Evolutionary conservation across 2,797 vertebrate species (phyloP).

Genomic region (Xenentodon cancila): DNA sequence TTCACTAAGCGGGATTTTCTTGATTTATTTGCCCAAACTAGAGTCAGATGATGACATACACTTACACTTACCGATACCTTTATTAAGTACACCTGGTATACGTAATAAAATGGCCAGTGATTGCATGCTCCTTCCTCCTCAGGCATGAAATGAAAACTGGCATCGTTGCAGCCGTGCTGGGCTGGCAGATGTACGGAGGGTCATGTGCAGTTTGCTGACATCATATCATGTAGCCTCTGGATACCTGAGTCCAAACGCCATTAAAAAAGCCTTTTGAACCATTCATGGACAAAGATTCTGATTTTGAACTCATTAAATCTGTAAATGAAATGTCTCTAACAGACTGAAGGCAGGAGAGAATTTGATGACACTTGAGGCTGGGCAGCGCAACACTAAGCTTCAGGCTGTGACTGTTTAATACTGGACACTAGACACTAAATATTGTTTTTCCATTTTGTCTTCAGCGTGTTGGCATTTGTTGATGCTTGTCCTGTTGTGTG

Average conservation of each 20-base stretch:
- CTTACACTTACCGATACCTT: neutral
- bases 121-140: neutral
- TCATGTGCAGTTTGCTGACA: constrained; percentile 22
- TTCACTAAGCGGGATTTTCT: neutral
- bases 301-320: neutral
- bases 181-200: neutral
- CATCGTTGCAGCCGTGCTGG: constrained; percentile 7
- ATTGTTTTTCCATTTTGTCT: neutral
- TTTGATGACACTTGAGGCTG: constrained; percentile 10
- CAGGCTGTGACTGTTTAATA: neutral
- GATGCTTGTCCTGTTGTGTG: neutral
- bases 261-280: constrained; percentile 3
- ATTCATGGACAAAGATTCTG: neutral
- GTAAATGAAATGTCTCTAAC: neutral
- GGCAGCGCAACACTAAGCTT: constrained; percentile 2
- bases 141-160: constrained; percentile 8
- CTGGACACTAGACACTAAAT: no score
- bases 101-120: no score
- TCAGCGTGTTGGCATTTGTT: neutral
- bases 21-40: constrained; percentile 14
- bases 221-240: constrained; percentile 2
- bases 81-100: neutral
- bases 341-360: neutral
- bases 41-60: constrained; percentile 2
- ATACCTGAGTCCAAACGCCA: neutral